These are phyloP conservation scores for Cinclus mexicanus DNA, from an alignment of 2,113 vertebrate species.

Conservation along the genomic window DNA sequence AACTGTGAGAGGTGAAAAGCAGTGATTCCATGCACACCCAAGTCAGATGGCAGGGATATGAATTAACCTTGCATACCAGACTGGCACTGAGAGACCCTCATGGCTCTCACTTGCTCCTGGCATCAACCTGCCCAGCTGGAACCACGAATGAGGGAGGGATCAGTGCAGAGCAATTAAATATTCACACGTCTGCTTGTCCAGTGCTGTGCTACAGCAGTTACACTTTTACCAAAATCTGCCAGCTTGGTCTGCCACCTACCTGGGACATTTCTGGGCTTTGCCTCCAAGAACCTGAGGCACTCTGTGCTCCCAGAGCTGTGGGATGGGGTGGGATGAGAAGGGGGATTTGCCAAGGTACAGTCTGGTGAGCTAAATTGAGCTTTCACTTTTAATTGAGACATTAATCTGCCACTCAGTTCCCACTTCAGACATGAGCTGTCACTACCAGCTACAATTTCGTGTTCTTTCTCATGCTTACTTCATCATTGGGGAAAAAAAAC, in stretches of 20 bases:
- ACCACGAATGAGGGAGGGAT: rapidly evolving
- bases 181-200: rapidly evolving
- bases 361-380: background rate
- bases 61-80: background rate
- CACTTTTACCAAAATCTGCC: background rate
- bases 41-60: too few relatives aligned
- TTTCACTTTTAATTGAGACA: background rate
- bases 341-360: background rate
- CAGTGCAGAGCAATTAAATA: background rate
- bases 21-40: background rate
- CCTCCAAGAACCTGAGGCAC: background rate
- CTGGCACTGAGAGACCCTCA: background rate
- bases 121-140: background rate
- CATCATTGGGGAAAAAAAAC: background rate
- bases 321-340: rapidly evolving
- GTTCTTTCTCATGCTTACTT: background rate
- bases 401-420: background rate
- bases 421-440: background rate
- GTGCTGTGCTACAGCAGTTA: background rate
- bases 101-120: background rate
- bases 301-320: background rate
- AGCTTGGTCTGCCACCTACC: background rate
- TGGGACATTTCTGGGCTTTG: background rate
- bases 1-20: background rate
- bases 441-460: background rate